A percentile compares a stretch with the other conserved stretches of the same genome.
These are phyloP conservation scores for Turnix velox DNA, from an alignment of 2,113 vertebrate genomes.

Conservation along the genomic window DNA sequence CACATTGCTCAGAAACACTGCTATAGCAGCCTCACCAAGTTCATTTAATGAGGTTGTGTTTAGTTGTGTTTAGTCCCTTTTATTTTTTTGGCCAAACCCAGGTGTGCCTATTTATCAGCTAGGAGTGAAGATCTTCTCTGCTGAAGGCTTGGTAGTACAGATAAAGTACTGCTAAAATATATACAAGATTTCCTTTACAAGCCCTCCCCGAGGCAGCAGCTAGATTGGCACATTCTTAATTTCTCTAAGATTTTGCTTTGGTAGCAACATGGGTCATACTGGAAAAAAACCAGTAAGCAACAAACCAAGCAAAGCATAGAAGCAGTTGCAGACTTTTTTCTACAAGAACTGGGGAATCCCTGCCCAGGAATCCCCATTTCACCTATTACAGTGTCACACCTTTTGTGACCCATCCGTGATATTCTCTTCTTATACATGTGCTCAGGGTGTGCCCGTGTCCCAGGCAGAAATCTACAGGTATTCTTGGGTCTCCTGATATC, in stretches of 20 bases:
- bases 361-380: neutral
- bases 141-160: neutral
- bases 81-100: neutral
- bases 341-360: neutral
- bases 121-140: neutral
- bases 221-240: neutral
- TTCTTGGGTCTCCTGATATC: neutral
- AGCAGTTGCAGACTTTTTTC: neutral
- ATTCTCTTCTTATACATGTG: neutral
- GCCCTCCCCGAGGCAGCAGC: neutral
- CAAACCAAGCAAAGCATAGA: neutral
- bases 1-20: neutral
- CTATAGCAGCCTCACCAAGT: neutral
- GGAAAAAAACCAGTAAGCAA: neutral
- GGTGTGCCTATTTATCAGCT: neutral
- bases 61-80: no score
- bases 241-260: neutral
- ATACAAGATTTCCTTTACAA: neutral
- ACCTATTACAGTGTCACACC: neutral
- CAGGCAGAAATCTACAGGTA: neutral
- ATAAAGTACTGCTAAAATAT: neutral
- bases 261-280: neutral
- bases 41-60: neutral
- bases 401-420: neutral
- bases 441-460: neutral